Conservation (phyloP, 1,140 invertebrate species). For the Neuroterus valhalla region DNA sequence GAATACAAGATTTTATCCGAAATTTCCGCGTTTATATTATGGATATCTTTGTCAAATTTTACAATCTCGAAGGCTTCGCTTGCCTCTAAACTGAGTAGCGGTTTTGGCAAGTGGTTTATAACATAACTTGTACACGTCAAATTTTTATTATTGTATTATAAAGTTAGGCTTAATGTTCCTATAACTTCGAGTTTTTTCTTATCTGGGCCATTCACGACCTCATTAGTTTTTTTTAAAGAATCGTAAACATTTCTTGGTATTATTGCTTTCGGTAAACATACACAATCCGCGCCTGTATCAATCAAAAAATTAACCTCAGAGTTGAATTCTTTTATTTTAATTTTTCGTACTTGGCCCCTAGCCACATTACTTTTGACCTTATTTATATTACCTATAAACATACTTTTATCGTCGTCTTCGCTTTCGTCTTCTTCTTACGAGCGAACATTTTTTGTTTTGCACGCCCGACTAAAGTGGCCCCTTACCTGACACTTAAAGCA, state of each 20-base stretch:
- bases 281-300: constrained; percentile 40
- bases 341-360: constrained; percentile 38
- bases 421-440: too few relatives aligned
- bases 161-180: constrained; percentile 34
- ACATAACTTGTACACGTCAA: background rate
- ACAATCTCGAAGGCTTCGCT: background rate
- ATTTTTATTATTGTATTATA: constrained; percentile 27
- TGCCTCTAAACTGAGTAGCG: background rate
- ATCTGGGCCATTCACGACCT: constrained; percentile 32
- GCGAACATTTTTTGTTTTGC: too few relatives aligned
- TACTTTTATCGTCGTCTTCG: too few relatives aligned
- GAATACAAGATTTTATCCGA: constrained; percentile 25
- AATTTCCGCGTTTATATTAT: constrained; percentile 25
- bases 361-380: constrained; percentile 28
- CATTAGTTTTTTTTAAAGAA: constrained; percentile 5
- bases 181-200: constrained; percentile 33
- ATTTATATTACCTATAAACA: constrained; percentile 40
- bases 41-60: constrained; percentile 21
- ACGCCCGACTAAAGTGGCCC: too few relatives aligned
- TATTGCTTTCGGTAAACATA: constrained; percentile 11
- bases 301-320: constrained; percentile 34
- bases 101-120: background rate
- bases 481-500: too few relatives aligned
- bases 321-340: background rate
- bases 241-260: background rate